phyloP scores from a whole-genome alignment of 2,888 invertebrate species.

The Oscheius onirici region DNA sequence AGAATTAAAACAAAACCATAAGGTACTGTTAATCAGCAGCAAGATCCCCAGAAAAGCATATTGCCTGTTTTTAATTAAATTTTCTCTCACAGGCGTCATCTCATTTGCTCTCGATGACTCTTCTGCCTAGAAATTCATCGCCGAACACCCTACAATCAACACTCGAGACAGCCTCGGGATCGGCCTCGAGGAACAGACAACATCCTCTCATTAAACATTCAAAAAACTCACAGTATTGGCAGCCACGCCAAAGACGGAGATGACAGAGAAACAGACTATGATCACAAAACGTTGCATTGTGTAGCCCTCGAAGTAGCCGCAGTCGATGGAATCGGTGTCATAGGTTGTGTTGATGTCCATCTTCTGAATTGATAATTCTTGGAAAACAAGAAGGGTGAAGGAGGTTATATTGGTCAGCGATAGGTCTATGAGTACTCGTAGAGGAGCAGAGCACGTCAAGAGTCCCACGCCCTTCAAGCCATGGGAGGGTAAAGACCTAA shows the following conservation, averaged over 20 bases:
- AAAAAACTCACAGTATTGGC: conserved; percentile 45
- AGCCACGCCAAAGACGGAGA: conserved; percentile 50
- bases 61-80: neutral
- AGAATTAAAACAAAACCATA: too few species aligned
- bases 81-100: neutral
- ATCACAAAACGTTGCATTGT: conserved; percentile 53
- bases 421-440: neutral
- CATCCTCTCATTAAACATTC: neutral
- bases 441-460: neutral
- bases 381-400: neutral
- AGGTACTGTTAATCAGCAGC: neutral
- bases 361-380: too few species aligned
- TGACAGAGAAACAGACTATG: conserved; percentile 42
- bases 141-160: conserved; percentile 24
- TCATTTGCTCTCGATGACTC: conserved; percentile 28
- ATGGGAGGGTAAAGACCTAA: neutral
- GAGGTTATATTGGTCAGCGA: neutral
- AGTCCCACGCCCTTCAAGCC: neutral
- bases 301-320: conserved; percentile 58
- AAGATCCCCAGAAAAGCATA: too few species aligned
- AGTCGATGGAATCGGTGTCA: conserved; percentile 35
- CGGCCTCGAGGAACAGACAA: neutral
- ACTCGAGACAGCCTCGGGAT: conserved; percentile 11
- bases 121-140: conserved; percentile 16
- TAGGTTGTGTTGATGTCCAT: conserved; percentile 24